These are phyloP conservation scores for Adelphocoris suturalis DNA, from an alignment of 2,888 invertebrate genomes.

Conservation along the genomic window DNA sequence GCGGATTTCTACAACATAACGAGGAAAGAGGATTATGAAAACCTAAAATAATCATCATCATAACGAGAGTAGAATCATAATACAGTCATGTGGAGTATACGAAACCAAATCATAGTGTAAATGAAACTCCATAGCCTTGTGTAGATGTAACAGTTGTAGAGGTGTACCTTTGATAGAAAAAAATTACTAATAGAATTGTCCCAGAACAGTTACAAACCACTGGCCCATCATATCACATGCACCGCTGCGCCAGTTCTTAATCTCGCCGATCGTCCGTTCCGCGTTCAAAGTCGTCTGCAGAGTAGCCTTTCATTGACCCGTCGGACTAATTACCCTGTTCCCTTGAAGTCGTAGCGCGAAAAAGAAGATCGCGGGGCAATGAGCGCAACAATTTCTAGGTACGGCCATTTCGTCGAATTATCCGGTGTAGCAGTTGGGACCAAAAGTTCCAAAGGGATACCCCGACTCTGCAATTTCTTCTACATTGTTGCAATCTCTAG, in stretches of 20 bases:
- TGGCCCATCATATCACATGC: constrained; percentile 44
- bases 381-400: constrained; percentile 28
- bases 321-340: constrained; percentile 29
- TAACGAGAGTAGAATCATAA: too few species aligned
- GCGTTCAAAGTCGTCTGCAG: background rate
- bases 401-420: constrained; percentile 31
- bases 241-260: constrained; percentile 48
- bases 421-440: constrained; percentile 32
- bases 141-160: too few species aligned
- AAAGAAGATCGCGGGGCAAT: constrained; percentile 12
- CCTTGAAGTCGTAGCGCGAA: background rate
- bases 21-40: too few species aligned
- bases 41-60: too few species aligned
- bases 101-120: too few species aligned
- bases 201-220: constrained; percentile 56
- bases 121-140: too few species aligned
- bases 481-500: constrained; percentile 18
- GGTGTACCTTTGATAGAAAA: too few species aligned
- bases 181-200: background rate
- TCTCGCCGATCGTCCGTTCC: constrained; percentile 18
- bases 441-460: constrained; percentile 24
- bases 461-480: constrained; percentile 15
- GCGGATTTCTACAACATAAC: too few species aligned
- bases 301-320: constrained; percentile 26
- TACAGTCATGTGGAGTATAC: too few species aligned